phyloP scores from a whole-genome alignment of 2,797 vertebrate species.

The Paguma larvata region DNA sequence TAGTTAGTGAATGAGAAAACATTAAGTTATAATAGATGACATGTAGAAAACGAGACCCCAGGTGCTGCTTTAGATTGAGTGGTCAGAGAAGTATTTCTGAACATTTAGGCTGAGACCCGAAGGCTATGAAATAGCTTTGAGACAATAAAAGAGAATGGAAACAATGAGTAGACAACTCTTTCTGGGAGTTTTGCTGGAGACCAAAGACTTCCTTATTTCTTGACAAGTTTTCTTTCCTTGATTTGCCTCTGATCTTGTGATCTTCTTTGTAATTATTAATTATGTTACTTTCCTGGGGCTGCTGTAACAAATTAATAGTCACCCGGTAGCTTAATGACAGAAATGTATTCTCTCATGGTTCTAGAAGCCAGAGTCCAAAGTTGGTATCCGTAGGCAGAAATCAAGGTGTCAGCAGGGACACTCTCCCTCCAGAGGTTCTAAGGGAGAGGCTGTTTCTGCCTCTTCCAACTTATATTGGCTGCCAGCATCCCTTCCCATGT shows the following conservation, averaged over 20 bases:
- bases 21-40: neutral
- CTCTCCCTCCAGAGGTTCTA: neutral
- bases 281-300: neutral
- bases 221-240: neutral
- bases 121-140: neutral
- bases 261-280: slow-evolving; percentile 10
- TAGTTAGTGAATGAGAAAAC: neutral
- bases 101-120: neutral
- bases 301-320: neutral
- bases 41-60: neutral
- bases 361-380: neutral
- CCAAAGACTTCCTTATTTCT: neutral
- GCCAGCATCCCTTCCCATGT: neutral
- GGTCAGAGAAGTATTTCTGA: neutral
- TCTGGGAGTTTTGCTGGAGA: neutral
- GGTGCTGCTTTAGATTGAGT: neutral
- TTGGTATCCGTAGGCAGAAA: neutral
- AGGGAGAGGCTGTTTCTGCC: neutral
- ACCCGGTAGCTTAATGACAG: neutral
- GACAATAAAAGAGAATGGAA: neutral
- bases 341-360: neutral
- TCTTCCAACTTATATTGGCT: neutral
- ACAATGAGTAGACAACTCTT: neutral
- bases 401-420: neutral
- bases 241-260: neutral